Evolutionary conservation across 2,888 invertebrate genomes (phyloP), one percentile per base, ranked within the genome.

Genomic region (Ichneumon xanthorius): DNA sequence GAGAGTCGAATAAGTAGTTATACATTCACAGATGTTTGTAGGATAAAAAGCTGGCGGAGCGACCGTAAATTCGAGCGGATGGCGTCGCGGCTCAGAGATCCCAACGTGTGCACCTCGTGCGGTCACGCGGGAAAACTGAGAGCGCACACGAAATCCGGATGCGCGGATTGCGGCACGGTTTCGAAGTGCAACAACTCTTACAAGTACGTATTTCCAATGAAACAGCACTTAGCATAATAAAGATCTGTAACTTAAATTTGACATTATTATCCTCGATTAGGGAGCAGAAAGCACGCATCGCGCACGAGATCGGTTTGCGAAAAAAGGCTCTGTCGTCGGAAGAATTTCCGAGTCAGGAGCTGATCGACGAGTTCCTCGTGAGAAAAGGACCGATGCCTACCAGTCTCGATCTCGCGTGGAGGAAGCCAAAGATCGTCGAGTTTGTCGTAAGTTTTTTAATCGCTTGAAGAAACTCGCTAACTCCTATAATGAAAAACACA

Each of bases 281-380:
- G 92, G 95, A 96, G 86, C 95, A 96, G 92, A 95, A 96, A 75
- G 92, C 95, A 19, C 95, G 95, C 72, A 95, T 96, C 1, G 96
- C 96, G 93, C 96, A 96, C 53, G 97, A 98, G 93, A 90, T 97
- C 76, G 94, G 94, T 11, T 95, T 98, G 55, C 95, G 97, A 14
- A 95, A 94, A 71, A 96, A 97, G 91, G 97, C 97, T 0, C 90
- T 97, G 40, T 91, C 94, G 1, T 95, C 96, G 84, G 93, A 94
- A 1, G 92, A 94, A 73, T 98, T 98, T 93, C 97, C 98, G 4
- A 96, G 96, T 88, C 96, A 97, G 88, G 96, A 96, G 89, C 94
- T 97, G 37, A 96, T 97, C 92, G 95, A 96, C 72, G 98, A 98
- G 94, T 98, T 96, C 93, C 94, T 97, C 67, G 93, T 94, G 58